Evolutionary conservation across 2,888 invertebrate species (phyloP), one percentile per base, ranked within the genome.

Genomic region (Lacanobia wlatinum): DNA sequence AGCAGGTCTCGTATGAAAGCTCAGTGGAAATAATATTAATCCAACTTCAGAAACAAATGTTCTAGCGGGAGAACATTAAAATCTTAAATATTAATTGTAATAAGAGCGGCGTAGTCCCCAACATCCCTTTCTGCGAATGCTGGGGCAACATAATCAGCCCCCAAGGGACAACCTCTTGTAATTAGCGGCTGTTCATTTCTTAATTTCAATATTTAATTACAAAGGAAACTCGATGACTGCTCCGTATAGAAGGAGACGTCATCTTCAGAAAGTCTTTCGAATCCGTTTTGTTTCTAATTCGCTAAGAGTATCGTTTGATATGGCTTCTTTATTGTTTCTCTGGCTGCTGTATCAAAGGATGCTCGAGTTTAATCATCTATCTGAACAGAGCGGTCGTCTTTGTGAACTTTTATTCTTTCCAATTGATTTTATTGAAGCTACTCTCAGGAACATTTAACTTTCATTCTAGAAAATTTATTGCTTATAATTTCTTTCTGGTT

Each of bases 131-230:
- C 92, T 91, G 90, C 89, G 89, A 93, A 92, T 94, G 94, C 89
- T 91, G 90, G 94, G 94, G 93, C 92, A 92, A 92, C 92, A 90
- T 93, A 95, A 95, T 94, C 94, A 95, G 94, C 94, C 96, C 96
- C 88, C 95, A 85, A 95, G 96, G 96, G 96, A 96, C 96, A 95
- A 94, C 93, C 96, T 94, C 95, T 92, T 92, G 94, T 96, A 96
- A 96, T 96, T 96, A 96, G 96, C 95, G 96, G 95, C 96, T 96
- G 96, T 96, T 96, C 96, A 96, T 96, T 96, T 96, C 96, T 96
- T 96, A 96, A 96, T 96, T 96, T 96, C 96, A 96, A 96, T 96
- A 96, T 96, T 96, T 96, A 96, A 96, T 96, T 96, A 96, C 96
- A 95, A 96, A 96, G 96, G 96, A 96, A 96, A 96, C 95, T 95